A percentile compares a stretch with the other conserved stretches of the same genome.
Evolutionary conservation across 92 coral and sea anemone species (phyloP).

Genomic region (Bergia puertoricense): DNA sequence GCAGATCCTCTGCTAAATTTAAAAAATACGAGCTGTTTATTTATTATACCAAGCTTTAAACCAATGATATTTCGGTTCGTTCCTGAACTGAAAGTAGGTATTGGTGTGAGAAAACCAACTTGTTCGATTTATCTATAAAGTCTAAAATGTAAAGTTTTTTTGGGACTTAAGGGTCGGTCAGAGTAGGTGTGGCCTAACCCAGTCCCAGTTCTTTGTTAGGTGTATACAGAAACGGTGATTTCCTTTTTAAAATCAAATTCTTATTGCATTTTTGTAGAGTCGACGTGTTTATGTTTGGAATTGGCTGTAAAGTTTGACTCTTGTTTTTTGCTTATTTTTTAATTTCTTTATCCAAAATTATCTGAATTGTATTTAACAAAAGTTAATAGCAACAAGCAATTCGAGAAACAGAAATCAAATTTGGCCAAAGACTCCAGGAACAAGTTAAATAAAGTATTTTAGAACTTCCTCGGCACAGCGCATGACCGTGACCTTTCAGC

Average conservation of each 20-base stretch:
- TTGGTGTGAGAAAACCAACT: background rate
- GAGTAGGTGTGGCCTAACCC: background rate
- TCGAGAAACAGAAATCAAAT: background rate
- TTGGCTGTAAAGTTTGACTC: background rate
- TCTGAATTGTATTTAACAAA: background rate
- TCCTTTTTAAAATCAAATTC: too few species aligned
- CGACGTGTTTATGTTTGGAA: too few species aligned
- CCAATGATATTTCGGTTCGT: background rate
- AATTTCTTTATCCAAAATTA: background rate
- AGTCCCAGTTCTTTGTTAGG: background rate
- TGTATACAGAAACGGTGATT: background rate
- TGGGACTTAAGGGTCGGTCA: background rate
- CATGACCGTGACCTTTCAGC: conserved; percentile 19
- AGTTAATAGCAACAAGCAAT: background rate
- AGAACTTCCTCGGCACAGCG: background rate
- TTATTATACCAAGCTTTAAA: background rate
- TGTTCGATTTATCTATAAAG: background rate
- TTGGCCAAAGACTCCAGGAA: background rate
- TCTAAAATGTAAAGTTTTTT: background rate
- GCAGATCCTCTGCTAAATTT: background rate
- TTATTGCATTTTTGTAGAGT: too few species aligned
- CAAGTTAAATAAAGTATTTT: background rate
- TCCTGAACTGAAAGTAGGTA: background rate
- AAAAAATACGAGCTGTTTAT: background rate
- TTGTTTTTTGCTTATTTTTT: background rate